These are phyloP conservation scores for Drosophila siamana DNA, from an alignment of 2,888 invertebrate genomes.

Conservation along the genomic window DNA sequence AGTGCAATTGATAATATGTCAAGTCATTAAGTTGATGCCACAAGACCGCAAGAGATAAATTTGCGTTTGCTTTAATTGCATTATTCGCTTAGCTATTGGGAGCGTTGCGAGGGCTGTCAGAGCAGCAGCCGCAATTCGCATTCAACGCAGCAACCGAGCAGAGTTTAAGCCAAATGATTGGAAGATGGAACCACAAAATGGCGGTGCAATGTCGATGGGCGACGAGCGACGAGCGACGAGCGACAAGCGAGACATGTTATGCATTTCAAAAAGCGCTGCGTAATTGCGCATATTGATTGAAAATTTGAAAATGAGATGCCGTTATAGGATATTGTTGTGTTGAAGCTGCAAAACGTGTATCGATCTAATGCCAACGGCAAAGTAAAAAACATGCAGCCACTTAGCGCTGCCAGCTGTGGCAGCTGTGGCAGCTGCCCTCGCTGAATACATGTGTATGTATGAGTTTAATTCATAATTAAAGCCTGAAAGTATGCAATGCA, in stretches of 20 bases:
- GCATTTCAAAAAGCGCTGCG: conserved; percentile 11
- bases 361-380: not conserved
- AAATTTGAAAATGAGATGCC: conserved; percentile 3
- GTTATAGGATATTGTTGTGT: not conserved
- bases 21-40: conserved; percentile 10
- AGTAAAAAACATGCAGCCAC: not conserved
- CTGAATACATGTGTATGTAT: not conserved
- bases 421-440: conserved; percentile 6
- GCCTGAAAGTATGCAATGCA: conserved; percentile 18
- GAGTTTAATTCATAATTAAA: conserved; percentile 20
- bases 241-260: conserved; percentile 13
- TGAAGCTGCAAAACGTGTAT: not conserved
- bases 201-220: not conserved
- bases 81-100: conserved; percentile 3
- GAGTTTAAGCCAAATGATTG: not conserved
- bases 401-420: not conserved
- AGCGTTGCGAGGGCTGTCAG: not conserved
- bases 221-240: too few relatives aligned
- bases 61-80: conserved; percentile 15
- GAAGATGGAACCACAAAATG: conserved; percentile 6
- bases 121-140: not conserved
- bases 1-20: conserved; percentile 34
- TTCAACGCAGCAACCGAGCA: not conserved
- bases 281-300: conserved; percentile 25
- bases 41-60: not conserved